Percentiles rank a stretch among this genome's conserved stretches.
Conservation (phyloP, 2,888 invertebrate species). For the Salpingus planirostris region DNA sequence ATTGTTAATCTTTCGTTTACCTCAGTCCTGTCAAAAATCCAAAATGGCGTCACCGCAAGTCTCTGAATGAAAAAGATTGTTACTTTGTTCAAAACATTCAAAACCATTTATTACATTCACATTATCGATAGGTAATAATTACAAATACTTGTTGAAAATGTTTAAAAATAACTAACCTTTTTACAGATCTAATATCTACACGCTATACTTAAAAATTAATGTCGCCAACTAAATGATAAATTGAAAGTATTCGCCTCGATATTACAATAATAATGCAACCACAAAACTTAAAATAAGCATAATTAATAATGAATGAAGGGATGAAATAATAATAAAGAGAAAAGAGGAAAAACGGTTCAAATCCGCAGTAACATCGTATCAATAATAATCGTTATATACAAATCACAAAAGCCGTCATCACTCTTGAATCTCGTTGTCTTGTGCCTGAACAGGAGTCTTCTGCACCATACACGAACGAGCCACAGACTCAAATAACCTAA, state of each 20-base stretch:
- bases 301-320: slow-evolving; percentile 7
- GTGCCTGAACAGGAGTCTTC: slow-evolving; percentile 57
- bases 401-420: slow-evolving; percentile 41
- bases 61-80: too few relatives aligned
- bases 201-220: slow-evolving; percentile 24
- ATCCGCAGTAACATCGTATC: slow-evolving; percentile 8
- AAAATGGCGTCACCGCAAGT: too few relatives aligned
- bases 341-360: slow-evolving; percentile 10
- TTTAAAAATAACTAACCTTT: slow-evolving; percentile 40
- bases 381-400: slow-evolving; percentile 24
- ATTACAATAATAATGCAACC: too few relatives aligned
- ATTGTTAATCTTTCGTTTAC: too few relatives aligned
- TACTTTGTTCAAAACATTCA: slow-evolving; percentile 37
- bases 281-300: too few relatives aligned
- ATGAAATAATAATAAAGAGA: slow-evolving; percentile 8
- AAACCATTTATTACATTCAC: slow-evolving; percentile 40
- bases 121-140: slow-evolving; percentile 39
- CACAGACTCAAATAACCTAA: slow-evolving; percentile 89
- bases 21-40: too few relatives aligned
- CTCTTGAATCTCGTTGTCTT: slow-evolving; percentile 60
- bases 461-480: slow-evolving; percentile 92
- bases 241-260: slow-evolving; percentile 9
- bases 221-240: too few relatives aligned
- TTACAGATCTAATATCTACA: slow-evolving; percentile 35
- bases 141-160: slow-evolving; percentile 39